phyloP scores from a whole-genome alignment of 2,888 invertebrate genomes.

The Globia sparganii region DNA sequence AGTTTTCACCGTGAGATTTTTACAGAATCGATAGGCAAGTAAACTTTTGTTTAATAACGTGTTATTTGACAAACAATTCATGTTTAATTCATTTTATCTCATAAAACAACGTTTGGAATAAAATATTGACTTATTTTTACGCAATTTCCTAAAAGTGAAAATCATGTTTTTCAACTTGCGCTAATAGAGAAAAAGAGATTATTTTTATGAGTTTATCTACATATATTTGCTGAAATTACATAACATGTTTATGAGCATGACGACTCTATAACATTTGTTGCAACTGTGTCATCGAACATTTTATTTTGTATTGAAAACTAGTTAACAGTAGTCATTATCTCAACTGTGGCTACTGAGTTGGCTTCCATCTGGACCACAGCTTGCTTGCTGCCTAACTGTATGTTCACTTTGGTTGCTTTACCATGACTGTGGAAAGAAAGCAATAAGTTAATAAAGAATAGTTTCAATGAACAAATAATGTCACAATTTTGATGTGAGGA shows the following conservation, averaged over 20 bases:
- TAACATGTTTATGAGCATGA: not conserved
- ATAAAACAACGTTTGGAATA: no score
- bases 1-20: no score
- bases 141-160: no score
- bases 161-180: no score
- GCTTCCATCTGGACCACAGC: not conserved
- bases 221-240: not conserved
- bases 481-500: not conserved
- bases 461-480: no score
- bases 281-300: not conserved
- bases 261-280: not conserved
- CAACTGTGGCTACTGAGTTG: not conserved
- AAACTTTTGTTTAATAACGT: no score
- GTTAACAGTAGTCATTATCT: not conserved
- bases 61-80: no score
- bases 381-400: not conserved
- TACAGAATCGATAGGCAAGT: no score
- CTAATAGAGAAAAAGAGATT: no score
- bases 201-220: no score
- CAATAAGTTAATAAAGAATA: not conserved
- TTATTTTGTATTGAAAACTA: not conserved
- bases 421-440: not conserved
- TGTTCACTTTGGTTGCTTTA: not conserved
- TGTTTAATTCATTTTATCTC: no score
- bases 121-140: no score